A percentile compares a stretch with the other conserved stretches of the same genome.
phyloP scores from a whole-genome alignment of 1,140 invertebrate genomes.

The Daktulosphaira vitifoliae region DNA sequence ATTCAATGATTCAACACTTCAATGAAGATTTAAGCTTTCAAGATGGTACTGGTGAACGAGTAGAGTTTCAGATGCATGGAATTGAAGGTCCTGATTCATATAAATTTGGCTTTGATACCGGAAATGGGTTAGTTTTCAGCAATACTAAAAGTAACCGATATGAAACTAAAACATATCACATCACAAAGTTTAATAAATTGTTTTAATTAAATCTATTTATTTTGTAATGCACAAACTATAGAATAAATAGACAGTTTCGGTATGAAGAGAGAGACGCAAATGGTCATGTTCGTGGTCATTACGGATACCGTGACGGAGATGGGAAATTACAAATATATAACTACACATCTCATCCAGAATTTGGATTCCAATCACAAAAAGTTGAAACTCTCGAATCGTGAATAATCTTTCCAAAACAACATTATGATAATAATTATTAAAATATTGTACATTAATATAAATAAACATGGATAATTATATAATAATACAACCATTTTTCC shows the following conservation, averaged over 20 bases:
- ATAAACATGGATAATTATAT: too few species aligned
- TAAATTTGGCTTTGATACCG: constrained; percentile 79
- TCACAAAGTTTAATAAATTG: too few species aligned
- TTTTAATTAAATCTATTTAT: constrained; percentile 33
- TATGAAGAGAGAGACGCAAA: constrained; percentile 68
- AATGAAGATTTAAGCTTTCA: not conserved
- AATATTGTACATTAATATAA: too few species aligned
- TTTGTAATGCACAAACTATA: constrained; percentile 41
- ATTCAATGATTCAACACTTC: not conserved
- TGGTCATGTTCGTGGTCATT: constrained; percentile 70
- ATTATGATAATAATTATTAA: too few species aligned
- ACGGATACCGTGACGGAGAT: constrained; percentile 68
- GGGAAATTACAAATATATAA: constrained; percentile 70
- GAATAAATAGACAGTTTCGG: constrained; percentile 70
- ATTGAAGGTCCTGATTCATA: constrained; percentile 74
- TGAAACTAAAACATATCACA: too few species aligned
- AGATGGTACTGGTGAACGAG: constrained; percentile 41
- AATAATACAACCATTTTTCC: too few species aligned
- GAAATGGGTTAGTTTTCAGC: constrained; percentile 58
- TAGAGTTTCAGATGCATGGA: constrained; percentile 55
- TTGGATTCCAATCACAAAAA: constrained; percentile 53
- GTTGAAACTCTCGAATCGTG: constrained; percentile 3
- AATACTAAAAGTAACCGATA: constrained; percentile 36
- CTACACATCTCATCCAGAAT: constrained; percentile 62
- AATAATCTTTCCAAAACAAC: not conserved